Evolutionary conservation across 2,797 vertebrate genomes (phyloP).

Genomic region (Borostomias antarcticus): DNA sequence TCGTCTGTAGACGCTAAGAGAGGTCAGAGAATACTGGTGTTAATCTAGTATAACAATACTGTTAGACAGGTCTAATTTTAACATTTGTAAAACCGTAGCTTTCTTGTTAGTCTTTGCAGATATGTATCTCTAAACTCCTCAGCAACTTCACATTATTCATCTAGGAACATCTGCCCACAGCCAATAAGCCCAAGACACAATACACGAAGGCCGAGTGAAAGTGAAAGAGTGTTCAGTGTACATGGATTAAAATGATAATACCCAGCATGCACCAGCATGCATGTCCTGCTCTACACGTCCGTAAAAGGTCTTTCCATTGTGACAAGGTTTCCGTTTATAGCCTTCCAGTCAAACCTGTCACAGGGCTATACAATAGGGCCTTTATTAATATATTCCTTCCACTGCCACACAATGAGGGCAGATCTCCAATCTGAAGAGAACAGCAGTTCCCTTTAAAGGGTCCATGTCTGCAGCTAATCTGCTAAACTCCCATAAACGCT

Average conservation of each 20-base stretch:
- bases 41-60: slow-evolving; percentile 43
- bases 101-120: slow-evolving; percentile 68
- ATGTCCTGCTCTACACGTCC: slow-evolving; percentile 64
- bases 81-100: slow-evolving; percentile 54
- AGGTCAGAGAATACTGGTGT: slow-evolving; percentile 53
- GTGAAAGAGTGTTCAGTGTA: slow-evolving; percentile 40
- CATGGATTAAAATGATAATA: slow-evolving; percentile 63
- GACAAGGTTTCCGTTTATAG: slow-evolving; percentile 65
- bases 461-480: slow-evolving; percentile 73
- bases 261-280: slow-evolving; percentile 27
- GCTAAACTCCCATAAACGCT: slow-evolving; percentile 76
- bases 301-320: slow-evolving; percentile 46
- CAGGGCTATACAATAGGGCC: slow-evolving; percentile 63
- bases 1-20: slow-evolving; percentile 11
- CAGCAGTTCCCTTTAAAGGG: slow-evolving; percentile 72
- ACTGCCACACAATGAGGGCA: slow-evolving; percentile 56
- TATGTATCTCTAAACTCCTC: slow-evolving; percentile 66
- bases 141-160: slow-evolving; percentile 48
- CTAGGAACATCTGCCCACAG: slow-evolving; percentile 36
- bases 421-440: slow-evolving; percentile 74
- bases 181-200: slow-evolving; percentile 25
- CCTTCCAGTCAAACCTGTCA: slow-evolving; percentile 57
- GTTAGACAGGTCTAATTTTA: slow-evolving; percentile 59
- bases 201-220: slow-evolving; percentile 18
- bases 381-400: slow-evolving; percentile 61